phyloP scores from a whole-genome alignment of 2,888 invertebrate species.

The Agonopterix heracliana region DNA sequence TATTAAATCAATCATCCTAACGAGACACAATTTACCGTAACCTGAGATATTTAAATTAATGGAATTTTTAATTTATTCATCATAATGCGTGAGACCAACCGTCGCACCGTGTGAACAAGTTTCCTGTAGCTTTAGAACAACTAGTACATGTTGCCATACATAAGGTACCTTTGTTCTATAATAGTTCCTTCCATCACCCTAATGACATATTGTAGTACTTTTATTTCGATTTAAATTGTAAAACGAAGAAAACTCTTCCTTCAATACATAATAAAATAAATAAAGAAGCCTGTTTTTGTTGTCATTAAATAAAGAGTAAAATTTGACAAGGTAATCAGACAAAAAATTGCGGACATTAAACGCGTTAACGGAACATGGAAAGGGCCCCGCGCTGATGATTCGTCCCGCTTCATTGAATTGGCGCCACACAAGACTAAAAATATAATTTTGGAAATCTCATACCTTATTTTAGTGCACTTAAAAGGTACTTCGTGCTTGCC shows the following conservation, averaged over 20 bases:
- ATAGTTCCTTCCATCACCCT: too few relatives aligned
- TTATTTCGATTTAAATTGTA: too few relatives aligned
- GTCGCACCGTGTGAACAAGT: neutral
- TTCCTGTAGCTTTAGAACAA: neutral
- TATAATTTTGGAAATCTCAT: conserved; percentile 4
- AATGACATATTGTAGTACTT: too few relatives aligned
- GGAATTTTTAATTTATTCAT: neutral
- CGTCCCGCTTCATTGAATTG: neutral
- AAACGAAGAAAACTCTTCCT: neutral
- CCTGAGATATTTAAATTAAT: neutral
- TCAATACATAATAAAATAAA: neutral
- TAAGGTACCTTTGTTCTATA: neutral
- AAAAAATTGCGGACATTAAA: neutral
- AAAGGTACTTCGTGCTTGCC: conserved; percentile 2
- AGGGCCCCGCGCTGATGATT: neutral
- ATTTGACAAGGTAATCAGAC: neutral
- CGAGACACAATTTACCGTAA: too few relatives aligned
- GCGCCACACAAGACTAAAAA: conserved; percentile 6
- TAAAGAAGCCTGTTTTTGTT: neutral
- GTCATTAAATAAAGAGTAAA: neutral
- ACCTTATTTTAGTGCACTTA: conserved; percentile 8
- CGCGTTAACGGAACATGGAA: neutral
- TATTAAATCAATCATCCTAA: too few relatives aligned
- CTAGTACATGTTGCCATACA: too few relatives aligned
- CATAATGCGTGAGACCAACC: neutral